Base-by-base conservation (phyloP, 2,888 invertebrate genomes). In the Idaea dimidiata region DNA sequence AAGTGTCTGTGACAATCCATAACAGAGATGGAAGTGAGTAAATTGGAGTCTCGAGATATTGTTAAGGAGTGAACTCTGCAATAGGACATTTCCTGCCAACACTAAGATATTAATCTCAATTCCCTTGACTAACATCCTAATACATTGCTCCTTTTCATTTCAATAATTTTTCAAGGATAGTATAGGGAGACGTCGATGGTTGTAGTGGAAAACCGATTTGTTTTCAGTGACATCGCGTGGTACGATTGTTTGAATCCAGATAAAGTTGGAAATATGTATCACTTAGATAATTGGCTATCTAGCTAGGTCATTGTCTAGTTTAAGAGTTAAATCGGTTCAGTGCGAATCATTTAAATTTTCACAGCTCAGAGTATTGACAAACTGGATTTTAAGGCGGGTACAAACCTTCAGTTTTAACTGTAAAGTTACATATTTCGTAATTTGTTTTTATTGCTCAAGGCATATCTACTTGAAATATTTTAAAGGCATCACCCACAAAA, bases 11-110 rank as follows among this genome's bases (percentile, higher is more conserved):
- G 18, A 56, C 56, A 17, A 56, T 17, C 8, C 18, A 56, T 56
- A 56, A 56, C 56, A 14, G 14, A 17, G 56, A 17, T 56, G 17
- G 18, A 56, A 56, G 56, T 56, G 56, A 56, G 14, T 18, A 56
- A 18, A 56, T 56, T 17, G 56, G 14, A 18, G 17, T 56, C 18
- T 18, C 18, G 56, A 56, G 17, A 55, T 55, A 55, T 56, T 18
- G 17, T 56, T 56, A 56, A 17, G 18, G 17, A n/a, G 16, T 43
- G 43, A 43, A n/a, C 18, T 18, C 56, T 17, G 17, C 56, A 56
- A 56, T 17, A 17, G 56, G 18, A 17, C 18, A 18, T 17, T 56
- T 56, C 56, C 56, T 56, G 56, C 18, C 18, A 17, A 16, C 18
- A 56, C 56, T 18, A 4, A 16, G 24, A 18, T 17, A 18, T 56